Base-by-base conservation (phyloP, 1,140 invertebrate species). In the Aphis gossypii region DNA sequence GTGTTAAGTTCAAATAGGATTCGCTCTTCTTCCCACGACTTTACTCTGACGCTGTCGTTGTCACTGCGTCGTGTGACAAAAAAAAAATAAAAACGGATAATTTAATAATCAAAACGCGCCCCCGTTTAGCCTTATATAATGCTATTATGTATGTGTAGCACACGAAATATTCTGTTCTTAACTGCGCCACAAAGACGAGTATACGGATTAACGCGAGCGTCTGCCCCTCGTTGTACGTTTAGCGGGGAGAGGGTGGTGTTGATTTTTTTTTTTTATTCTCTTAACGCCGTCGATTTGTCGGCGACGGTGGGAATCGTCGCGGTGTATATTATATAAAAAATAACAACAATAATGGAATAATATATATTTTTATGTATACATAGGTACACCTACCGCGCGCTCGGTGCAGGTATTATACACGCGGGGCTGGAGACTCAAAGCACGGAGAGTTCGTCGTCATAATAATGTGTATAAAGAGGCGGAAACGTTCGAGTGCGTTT, bases 401-500 rank as follows among this genome's bases (percentile, higher is more conserved):
- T 48, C 56, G 7, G 48, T 41, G 48, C 14, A 14, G n/a, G 60
- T 76, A 76, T 76, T 76, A 20, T 68, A 76, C 11, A 76, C 5
- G 60, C 9, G 60, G 60, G 60, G 60, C 60, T 68, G 60, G 11
- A 18, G 60, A 76, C n/a, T n/a, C 30, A 18, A 76, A 76, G 30
- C n/a, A 76, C 38, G 23, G 41, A 1, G 38, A 1, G 38, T 86
- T 86, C 14, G 23, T 87, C 86, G 7, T 88, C 35, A 23, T 56
- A 48, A 60, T 51, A 88, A 51, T 51, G n/a, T 88, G 35, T 89
- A 76, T 90, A 88, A 82, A 51, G 60, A 94, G 93, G 76, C 44
- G 68, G 93, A 83, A 88, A 90, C 68, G 88, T 41, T 44, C 44
- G 91, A 92, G 51, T 89, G 92, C 76, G 46, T 56, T 84, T 84